A percentile compares a stretch with the other conserved stretches of the same genome.
These are phyloP conservation scores for Adelosebastes latens DNA, from an alignment of 2,797 vertebrate genomes.

Conservation along the genomic window DNA sequence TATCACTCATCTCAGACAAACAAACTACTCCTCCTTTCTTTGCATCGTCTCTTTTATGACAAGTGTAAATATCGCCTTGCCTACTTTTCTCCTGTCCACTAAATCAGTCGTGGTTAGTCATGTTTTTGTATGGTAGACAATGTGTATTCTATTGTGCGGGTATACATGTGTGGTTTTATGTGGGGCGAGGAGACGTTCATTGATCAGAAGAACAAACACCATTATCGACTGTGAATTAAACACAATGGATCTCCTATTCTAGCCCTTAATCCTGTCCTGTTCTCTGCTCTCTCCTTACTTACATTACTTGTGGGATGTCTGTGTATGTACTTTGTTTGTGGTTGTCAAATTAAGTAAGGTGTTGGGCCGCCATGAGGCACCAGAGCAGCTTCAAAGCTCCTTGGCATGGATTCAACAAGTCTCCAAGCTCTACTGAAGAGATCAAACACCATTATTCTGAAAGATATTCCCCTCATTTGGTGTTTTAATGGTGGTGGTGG, in stretches of 20 bases:
- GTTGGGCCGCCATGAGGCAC: neutral
- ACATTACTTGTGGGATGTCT: neutral
- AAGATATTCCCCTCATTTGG: neutral
- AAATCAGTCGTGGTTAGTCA: neutral
- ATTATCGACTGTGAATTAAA: conserved; percentile 38
- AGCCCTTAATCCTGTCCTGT: neutral
- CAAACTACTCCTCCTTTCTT: neutral
- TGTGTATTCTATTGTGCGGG: neutral
- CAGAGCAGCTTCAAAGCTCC: neutral
- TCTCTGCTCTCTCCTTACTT: neutral
- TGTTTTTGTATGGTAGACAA: neutral
- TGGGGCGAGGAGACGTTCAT: conserved; percentile 12
- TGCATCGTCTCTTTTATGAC: neutral
- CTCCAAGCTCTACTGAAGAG: neutral
- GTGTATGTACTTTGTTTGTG: conserved; percentile 5
- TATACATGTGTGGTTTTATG: neutral
- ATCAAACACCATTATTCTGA: neutral
- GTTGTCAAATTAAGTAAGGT: neutral
- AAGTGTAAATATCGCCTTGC: conserved; percentile 32
- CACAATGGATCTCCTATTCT: conserved; percentile 28
- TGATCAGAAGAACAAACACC: conserved; percentile 58
- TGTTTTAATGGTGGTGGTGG: neutral
- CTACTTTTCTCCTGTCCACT: neutral
- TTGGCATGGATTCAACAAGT: neutral
- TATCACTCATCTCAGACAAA: conserved; percentile 6